These are phyloP conservation scores for Heliocidaris erythrogramma DNA, from an alignment of 35 echinoderm and acorn worm species.

Conservation along the genomic window DNA sequence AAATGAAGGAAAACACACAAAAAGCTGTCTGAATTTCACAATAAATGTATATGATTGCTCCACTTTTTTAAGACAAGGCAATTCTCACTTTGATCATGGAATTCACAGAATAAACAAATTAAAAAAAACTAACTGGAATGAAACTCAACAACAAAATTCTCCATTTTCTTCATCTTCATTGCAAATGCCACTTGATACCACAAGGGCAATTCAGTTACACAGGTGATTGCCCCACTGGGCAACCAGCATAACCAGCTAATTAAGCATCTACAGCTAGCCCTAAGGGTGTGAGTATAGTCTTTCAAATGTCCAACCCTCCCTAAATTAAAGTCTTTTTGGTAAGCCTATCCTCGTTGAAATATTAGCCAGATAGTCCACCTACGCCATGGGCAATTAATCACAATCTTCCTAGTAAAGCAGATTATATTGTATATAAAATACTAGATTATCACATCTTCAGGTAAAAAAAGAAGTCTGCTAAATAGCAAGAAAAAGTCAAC, in stretches of 20 bases:
- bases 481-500: neutral
- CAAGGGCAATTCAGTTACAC: neutral
- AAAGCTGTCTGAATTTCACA: neutral
- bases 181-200: neutral
- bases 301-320: neutral
- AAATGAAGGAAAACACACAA: neutral
- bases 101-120: neutral
- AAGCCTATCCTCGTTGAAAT: neutral
- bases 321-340: neutral
- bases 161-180: neutral
- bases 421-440: conserved; percentile 6
- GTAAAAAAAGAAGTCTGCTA: neutral
- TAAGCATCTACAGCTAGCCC: neutral
- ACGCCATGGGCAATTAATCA: neutral
- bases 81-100: neutral
- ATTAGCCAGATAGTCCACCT: neutral
- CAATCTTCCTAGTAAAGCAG: neutral
- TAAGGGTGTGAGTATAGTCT: neutral
- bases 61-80: neutral
- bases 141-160: neutral
- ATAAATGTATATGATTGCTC: neutral
- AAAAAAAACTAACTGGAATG: neutral
- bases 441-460: neutral
- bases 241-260: neutral
- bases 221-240: neutral